Conservation (phyloP, 1,140 invertebrate genomes). For the Camponotus pennsylvanicus region DNA sequence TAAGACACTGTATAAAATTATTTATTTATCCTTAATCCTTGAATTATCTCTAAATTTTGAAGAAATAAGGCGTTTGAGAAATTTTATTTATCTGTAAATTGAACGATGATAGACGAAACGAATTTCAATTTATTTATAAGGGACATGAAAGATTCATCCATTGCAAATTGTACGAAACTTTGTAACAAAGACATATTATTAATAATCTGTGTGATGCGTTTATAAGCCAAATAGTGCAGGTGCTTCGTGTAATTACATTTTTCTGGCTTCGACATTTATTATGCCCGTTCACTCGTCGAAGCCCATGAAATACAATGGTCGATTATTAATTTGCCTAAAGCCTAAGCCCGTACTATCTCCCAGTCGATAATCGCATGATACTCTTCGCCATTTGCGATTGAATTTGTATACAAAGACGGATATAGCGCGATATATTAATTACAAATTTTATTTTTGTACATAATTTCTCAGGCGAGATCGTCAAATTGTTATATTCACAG, state of each 20-base stretch:
- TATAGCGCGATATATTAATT: background rate
- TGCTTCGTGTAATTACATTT: slow-evolving; percentile 39
- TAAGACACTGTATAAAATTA: background rate
- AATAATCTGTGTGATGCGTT: slow-evolving; percentile 28
- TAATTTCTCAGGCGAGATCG: background rate
- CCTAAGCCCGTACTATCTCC: slow-evolving; percentile 3
- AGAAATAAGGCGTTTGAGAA: background rate
- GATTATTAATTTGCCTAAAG: slow-evolving; percentile 53
- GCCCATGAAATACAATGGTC: slow-evolving; percentile 35
- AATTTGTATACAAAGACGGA: background rate
- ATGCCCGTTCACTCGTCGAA: slow-evolving; percentile 37
- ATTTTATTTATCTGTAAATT: background rate
- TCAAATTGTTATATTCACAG: slow-evolving; percentile 24
- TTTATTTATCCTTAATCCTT: background rate
- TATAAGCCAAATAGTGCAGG: slow-evolving; percentile 39
- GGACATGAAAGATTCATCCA: background rate
- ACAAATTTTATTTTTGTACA: background rate
- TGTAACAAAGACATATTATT: slow-evolving; percentile 22
- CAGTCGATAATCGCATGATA: slow-evolving; percentile 47
- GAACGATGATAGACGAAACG: background rate
- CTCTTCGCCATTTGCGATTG: slow-evolving; percentile 36
- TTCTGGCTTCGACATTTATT: slow-evolving; percentile 53
- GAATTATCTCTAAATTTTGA: background rate
- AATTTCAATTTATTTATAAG: background rate
- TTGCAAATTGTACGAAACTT: background rate